Conservation (phyloP, 2,888 invertebrate genomes). For the Xanthorhoe designata region DNA sequence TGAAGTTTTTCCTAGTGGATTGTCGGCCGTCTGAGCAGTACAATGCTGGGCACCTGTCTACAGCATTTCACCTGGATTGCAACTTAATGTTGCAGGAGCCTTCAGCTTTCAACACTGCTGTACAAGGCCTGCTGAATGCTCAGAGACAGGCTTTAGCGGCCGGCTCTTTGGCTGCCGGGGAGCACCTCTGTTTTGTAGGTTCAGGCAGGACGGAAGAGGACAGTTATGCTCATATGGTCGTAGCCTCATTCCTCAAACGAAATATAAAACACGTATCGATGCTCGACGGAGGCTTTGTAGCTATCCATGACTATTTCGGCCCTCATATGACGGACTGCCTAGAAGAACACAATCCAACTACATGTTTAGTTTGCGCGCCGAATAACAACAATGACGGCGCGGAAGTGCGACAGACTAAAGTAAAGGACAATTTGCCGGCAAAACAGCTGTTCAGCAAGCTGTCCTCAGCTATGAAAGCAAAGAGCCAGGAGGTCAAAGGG, state of each 20-base stretch:
- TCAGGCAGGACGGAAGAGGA: conserved; percentile 97
- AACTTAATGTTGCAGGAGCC: conserved; percentile 99
- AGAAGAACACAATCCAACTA: conserved; percentile 92
- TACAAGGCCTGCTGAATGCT: conserved; percentile 95
- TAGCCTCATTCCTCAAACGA: conserved; percentile 97
- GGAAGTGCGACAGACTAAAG: conserved; percentile 55
- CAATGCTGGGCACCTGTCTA: conserved; percentile 97
- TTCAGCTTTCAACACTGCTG: conserved; percentile 96
- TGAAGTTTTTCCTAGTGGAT: conserved; percentile 98
- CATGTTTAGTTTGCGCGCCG: conserved; percentile 93
- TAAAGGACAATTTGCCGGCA: conserved; percentile 76
- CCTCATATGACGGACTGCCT: conserved; percentile 92
- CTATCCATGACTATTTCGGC: conserved; percentile 93
- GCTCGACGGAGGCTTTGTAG: conserved; percentile 95
- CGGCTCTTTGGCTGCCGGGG: conserved; percentile 94
- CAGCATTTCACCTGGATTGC: conserved; percentile 99
- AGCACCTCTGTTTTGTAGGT: conserved; percentile 96
- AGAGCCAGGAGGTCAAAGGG: conserved; percentile 96
- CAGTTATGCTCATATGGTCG: conserved; percentile 98
- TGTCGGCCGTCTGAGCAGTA: conserved; percentile 98
- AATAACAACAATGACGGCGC: conserved; percentile 70
- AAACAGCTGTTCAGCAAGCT: conserved; percentile 93
- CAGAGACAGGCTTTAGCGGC: conserved; percentile 95
- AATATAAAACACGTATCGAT: conserved; percentile 97
- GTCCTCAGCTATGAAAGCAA: conserved; percentile 94